These are phyloP conservation scores for Diaperis boleti DNA, from an alignment of 2,888 invertebrate species.

Conservation along the genomic window DNA sequence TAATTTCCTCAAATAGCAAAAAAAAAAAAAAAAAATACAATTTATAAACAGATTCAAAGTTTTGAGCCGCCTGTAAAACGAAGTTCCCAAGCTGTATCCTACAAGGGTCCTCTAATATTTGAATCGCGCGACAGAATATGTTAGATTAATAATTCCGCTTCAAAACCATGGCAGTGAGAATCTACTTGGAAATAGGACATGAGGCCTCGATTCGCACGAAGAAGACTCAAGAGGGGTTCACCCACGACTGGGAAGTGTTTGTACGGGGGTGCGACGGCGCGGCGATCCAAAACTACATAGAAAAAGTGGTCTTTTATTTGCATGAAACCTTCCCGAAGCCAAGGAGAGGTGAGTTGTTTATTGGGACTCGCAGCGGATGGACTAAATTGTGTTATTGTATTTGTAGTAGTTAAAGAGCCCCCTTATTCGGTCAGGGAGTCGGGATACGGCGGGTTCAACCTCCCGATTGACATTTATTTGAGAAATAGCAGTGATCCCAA, in stretches of 20 bases:
- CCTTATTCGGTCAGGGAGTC: slow-evolving; percentile 92
- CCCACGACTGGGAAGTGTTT: slow-evolving; percentile 98
- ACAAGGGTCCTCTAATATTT: background rate
- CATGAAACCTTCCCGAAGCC: slow-evolving; percentile 95
- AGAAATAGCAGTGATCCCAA: slow-evolving; percentile 92
- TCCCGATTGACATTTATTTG: slow-evolving; percentile 91
- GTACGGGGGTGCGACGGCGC: slow-evolving; percentile 89
- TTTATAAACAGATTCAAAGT: slow-evolving; percentile 22
- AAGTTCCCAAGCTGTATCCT: background rate
- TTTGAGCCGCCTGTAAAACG: background rate
- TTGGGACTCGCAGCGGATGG: too few relatives aligned
- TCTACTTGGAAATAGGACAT: slow-evolving; percentile 89
- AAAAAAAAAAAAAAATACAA: too few relatives aligned
- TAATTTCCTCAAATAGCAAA: slow-evolving; percentile 24
- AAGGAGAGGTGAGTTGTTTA: slow-evolving; percentile 85
- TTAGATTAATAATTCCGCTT: slow-evolving; percentile 9
- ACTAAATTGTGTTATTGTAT: too few relatives aligned
- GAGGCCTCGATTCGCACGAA: slow-evolving; percentile 84
- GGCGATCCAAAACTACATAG: slow-evolving; percentile 91
- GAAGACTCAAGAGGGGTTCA: slow-evolving; percentile 90
- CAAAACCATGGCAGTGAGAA: slow-evolving; percentile 40
- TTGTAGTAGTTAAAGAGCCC: slow-evolving; percentile 89
- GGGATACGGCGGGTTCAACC: slow-evolving; percentile 94
- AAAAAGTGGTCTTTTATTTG: slow-evolving; percentile 90
- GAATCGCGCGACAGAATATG: slow-evolving; percentile 18